phyloP scores from a whole-genome alignment of 1,140 invertebrate genomes.

The Drosophila eugracilis region DNA sequence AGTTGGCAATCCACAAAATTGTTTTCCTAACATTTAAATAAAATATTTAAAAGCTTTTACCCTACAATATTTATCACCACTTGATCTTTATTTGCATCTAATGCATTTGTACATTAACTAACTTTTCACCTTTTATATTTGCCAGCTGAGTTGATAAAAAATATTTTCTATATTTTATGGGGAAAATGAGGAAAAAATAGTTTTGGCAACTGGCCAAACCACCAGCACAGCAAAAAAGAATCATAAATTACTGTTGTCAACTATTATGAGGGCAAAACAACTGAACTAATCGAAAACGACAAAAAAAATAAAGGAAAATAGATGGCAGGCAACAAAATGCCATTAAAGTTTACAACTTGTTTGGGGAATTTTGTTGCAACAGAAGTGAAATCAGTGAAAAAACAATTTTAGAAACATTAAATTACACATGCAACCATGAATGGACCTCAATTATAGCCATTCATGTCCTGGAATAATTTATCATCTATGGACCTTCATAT shows the following conservation, averaged over 20 bases:
- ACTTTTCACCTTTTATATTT: conserved; percentile 42
- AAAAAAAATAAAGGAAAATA: conserved; percentile 35
- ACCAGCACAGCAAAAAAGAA: conserved; percentile 55
- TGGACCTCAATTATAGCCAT: conserved; percentile 20
- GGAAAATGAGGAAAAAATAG: conserved; percentile 18
- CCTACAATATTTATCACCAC: conserved; percentile 45
- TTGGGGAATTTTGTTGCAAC: conserved; percentile 37
- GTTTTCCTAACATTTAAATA: conserved; percentile 23
- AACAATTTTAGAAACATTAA: conserved; percentile 37
- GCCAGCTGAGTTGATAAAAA: conserved; percentile 45
- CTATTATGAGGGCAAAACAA: conserved; percentile 36
- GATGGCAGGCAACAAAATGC: conserved; percentile 36
- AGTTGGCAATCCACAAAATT: conserved; percentile 20
- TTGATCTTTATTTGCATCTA: conserved; percentile 36
- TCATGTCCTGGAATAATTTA: conserved; percentile 24
- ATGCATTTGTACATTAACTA: conserved; percentile 67
- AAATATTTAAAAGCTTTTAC: conserved; percentile 18
- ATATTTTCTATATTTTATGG: too few relatives aligned
- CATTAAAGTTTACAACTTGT: conserved; percentile 59
- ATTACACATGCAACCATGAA: conserved; percentile 23
- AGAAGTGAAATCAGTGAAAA: conserved; percentile 29
- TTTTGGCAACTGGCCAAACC: conserved; percentile 66
- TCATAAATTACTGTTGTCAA: conserved; percentile 75
- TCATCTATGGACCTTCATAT: conserved; percentile 11
- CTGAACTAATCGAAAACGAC: conserved; percentile 27